Evolutionary conservation across 37 sponge, comb jelly and placozoan species (phyloP).

Genomic region (Chondrilla cf. caribensis): DNA sequence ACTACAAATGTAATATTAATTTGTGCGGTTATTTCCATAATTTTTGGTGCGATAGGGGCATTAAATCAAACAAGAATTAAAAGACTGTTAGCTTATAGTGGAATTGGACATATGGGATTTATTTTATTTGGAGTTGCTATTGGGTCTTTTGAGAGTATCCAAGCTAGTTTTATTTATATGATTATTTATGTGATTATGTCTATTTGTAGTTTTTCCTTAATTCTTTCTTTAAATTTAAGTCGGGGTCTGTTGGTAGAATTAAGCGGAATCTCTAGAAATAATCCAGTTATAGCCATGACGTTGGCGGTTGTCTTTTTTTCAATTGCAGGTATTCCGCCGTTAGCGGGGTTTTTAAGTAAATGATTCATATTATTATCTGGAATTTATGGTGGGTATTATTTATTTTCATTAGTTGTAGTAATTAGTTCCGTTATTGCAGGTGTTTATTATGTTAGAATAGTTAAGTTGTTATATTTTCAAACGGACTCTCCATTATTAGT

Average conservation of each 20-base stretch:
- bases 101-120: conserved; percentile 78
- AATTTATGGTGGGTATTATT: conserved; percentile 66
- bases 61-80: conserved; percentile 78
- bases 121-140: conserved; percentile 60
- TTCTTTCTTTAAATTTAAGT: conserved; percentile 52
- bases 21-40: conserved; percentile 62
- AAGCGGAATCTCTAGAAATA: conserved; percentile 61
- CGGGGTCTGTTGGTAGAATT: conserved; percentile 51
- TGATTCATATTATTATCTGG: conserved; percentile 62
- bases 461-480: conserved; percentile 78
- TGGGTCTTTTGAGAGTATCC: conserved; percentile 66
- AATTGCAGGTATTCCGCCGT: conserved; percentile 65
- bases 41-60: conserved; percentile 70
- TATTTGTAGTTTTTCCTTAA: conserved; percentile 67
- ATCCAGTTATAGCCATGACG: conserved; percentile 57
- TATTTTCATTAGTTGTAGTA: conserved; percentile 51
- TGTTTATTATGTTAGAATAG: conserved; percentile 80
- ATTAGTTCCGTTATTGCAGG: conserved; percentile 70
- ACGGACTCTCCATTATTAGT: conserved; percentile 52
- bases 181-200: conserved; percentile 73
- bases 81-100: conserved; percentile 78
- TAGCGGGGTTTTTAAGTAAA: conserved; percentile 74
- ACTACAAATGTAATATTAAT: conserved; percentile 51
- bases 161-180: conserved; percentile 69
- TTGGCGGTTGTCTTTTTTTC: conserved; percentile 63